Evolutionary conservation across 35 echinoderm and acorn worm genomes (phyloP), one percentile per base, ranked within the genome.

Genomic region (Ptychodera flava): DNA sequence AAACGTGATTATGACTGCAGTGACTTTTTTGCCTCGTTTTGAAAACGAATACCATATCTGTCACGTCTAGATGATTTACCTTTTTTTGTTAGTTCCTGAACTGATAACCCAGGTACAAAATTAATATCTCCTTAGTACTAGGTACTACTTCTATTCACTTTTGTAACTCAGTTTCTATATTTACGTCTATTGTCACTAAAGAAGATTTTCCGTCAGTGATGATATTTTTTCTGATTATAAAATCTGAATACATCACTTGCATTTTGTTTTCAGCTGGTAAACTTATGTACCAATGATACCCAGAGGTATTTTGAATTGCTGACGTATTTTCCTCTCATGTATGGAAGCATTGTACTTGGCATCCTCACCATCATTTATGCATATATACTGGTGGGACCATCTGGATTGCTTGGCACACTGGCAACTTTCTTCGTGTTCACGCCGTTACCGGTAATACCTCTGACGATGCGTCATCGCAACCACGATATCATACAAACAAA

Each of bases 361-460:
- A 35, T 94, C 6, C 88, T 90, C 28, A 88, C 89, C 77, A 53
- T 94, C 22, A 77, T 94, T 2, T 85, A 87, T 31, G 35, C 81
- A 80, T 85, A 87, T 32, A 78, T 92, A n/a, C 83, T 98, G 29
- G 87, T 92, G 30, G 92, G 92, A 1, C 81, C 83, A n/a, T 80
- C 92, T 1, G 92, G 90, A 15, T 77, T 98, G 0, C 36, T 94
- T 33, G 95, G 92, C 1, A 87, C 85, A 30, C 37, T 98, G 16
- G 78, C 77, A n/a, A 94, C 92, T 1, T 94, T 98, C 90, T 30
- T 94, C 35, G 76, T 94, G 30, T 93, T 98, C 36, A 90, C 90
- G 87, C 95, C 95, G 1, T 64, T 93, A 1, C 93, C 91, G 90
- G 95, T 98, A 77, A 78, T 6, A 64, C 45, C 45, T 12, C 22